Percentiles rank a stretch among this genome's conserved stretches.
Conservation (phyloP, 2,797 vertebrate genomes). For the Siniperca obscura region DNA sequence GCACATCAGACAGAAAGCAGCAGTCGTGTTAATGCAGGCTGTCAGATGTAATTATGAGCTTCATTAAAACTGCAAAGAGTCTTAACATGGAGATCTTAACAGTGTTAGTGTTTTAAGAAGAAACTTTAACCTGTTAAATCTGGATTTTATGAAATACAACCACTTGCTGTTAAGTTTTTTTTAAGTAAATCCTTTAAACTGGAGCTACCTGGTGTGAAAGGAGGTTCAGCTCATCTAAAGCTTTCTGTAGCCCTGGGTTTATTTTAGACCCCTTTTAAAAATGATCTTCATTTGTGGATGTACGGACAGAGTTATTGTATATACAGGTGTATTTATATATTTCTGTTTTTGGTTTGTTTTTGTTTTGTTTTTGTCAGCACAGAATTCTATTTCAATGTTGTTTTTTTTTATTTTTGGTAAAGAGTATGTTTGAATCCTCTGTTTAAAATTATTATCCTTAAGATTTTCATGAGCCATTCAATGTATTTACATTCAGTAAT, state of each 20-base stretch:
- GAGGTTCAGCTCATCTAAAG: not conserved
- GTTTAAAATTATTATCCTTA: not conserved
- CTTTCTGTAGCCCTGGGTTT: no score
- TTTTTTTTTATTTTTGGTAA: not conserved
- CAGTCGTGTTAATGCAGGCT: conserved; percentile 45
- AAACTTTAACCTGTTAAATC: not conserved
- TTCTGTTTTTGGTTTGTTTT: not conserved
- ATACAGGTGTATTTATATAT: not conserved
- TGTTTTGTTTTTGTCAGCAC: no score
- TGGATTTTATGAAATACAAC: not conserved
- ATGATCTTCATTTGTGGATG: not conserved
- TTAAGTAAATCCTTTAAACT: not conserved
- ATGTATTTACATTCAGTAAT: not conserved
- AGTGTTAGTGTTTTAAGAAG: not conserved
- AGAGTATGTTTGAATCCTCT: no score
- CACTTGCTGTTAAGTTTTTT: not conserved
- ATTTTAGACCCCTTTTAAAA: not conserved
- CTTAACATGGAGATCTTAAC: conserved; percentile 20
- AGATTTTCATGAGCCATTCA: not conserved
- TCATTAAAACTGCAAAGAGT: conserved; percentile 49
- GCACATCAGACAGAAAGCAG: conserved; percentile 47
- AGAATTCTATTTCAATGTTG: not conserved
- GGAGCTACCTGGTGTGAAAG: not conserved
- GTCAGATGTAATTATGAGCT: conserved; percentile 63
- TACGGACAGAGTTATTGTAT: not conserved